These are phyloP conservation scores for Nudaria mundana DNA, from an alignment of 2,888 invertebrate genomes.

Conservation along the genomic window DNA sequence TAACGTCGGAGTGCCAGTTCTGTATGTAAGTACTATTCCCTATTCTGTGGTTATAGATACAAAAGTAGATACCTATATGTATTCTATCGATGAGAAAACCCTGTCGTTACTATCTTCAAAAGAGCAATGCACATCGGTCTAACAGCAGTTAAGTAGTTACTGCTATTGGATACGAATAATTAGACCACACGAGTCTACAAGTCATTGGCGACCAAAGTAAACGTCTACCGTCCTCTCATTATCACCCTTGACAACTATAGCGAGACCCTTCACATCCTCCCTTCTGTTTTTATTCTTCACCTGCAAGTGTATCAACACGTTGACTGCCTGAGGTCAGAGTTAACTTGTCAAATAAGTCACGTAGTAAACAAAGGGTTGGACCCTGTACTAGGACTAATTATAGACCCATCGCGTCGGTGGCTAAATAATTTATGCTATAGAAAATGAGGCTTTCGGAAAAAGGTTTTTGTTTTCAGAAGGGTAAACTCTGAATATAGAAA, in stretches of 20 bases:
- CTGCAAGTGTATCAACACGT: slow-evolving; percentile 16
- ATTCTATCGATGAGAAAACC: too few relatives aligned
- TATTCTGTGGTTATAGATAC: too few relatives aligned
- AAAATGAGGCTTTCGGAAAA: slow-evolving; percentile 14
- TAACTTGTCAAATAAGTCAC: slow-evolving; percentile 31
- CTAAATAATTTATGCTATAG: slow-evolving; percentile 33
- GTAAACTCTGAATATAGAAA: slow-evolving; percentile 11
- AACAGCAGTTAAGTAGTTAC: too few relatives aligned
- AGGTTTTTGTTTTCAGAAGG: too few relatives aligned
- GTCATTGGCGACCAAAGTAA: slow-evolving; percentile 21
- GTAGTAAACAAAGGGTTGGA: slow-evolving; percentile 29
- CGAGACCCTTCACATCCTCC: slow-evolving; percentile 20
- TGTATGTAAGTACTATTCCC: too few relatives aligned
- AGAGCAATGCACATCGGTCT: neutral
- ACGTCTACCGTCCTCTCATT: slow-evolving; percentile 11
- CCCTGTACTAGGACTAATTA: slow-evolving; percentile 26
- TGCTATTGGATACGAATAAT: slow-evolving; percentile 1
- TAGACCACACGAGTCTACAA: slow-evolving; percentile 9
- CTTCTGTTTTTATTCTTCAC: slow-evolving; percentile 24
- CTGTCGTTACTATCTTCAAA: too few relatives aligned
- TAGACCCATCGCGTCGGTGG: slow-evolving; percentile 16
- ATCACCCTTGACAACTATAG: slow-evolving; percentile 23
- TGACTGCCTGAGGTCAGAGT: slow-evolving; percentile 20
- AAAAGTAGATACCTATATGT: too few relatives aligned
- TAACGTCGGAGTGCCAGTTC: too few relatives aligned